Percentiles rank a stretch among this genome's conserved stretches.
phyloP scores from a whole-genome alignment of 2,888 invertebrate genomes.

The Anorthoa munda region DNA sequence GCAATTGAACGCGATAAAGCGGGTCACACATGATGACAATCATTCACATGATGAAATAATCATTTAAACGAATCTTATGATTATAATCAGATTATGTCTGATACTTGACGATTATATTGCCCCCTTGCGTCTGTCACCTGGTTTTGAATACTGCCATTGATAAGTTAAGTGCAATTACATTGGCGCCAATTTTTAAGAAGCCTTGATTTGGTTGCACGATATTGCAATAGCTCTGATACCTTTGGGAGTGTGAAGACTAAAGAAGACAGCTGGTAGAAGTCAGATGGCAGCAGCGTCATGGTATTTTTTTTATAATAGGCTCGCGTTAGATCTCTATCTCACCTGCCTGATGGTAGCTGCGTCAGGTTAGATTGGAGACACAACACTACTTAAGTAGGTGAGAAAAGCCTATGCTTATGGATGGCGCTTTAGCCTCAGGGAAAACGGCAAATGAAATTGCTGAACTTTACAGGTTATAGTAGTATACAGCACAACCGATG shows the following conservation, averaged over 20 bases:
- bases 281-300: neutral
- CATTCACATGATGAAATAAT: conserved; percentile 15
- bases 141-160: neutral
- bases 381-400: neutral
- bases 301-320: too few relatives aligned
- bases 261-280: neutral
- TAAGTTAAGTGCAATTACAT: conserved; percentile 9
- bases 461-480: neutral
- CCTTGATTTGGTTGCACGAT: neutral
- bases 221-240: neutral
- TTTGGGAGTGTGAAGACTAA: too few relatives aligned
- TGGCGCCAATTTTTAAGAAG: too few relatives aligned
- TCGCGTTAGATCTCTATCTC: too few relatives aligned
- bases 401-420: neutral
- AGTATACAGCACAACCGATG: neutral
- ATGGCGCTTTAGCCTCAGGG: neutral
- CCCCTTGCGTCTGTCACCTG: neutral
- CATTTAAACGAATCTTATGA: conserved; percentile 11
- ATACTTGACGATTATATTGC: neutral
- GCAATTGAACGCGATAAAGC: conserved; percentile 7
- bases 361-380: too few relatives aligned
- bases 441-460: neutral
- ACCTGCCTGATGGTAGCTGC: too few relatives aligned
- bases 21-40: conserved; percentile 23
- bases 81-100: conserved; percentile 14